Evolutionary conservation across 2,113 vertebrate species (phyloP), one percentile per base, ranked within the genome.

Genomic region (Egretta garzetta): DNA sequence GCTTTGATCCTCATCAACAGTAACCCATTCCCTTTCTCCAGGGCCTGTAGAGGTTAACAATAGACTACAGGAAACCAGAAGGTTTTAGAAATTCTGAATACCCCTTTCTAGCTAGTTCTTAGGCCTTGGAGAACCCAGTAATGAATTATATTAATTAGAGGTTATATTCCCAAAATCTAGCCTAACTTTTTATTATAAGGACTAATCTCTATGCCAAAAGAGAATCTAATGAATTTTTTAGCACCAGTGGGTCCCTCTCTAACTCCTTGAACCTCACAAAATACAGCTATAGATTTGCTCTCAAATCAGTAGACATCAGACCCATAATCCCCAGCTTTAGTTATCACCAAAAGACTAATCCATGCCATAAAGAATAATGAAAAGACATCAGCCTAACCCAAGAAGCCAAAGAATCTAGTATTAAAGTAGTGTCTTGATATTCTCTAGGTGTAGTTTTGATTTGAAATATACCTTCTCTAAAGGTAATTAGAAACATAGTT

Each of bases 381-480:
- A 84, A 83, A 83, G 6, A 11, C 4, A 3, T 23, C 0, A 0
- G 30, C 15, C 23, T 41, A 88, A 64, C 10, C 6, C 1, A 6
- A 76, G 35, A 5, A 73, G 22, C 7, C 1, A 1, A 76, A 88
- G 35, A 76, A 68, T 60, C 8, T 10, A 47, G 14, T 58, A 33
- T 52, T 90, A 84, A 84, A 17, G 39, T 62, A 70, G 4, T 22
- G 13, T 88, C 26, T 83, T 68, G 35, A 6, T 52, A 86, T 86
- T 80, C 33, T 39, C 9, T 67, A 59, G 22, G 37, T 60, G 7
- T 27, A 72, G 80, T 43, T 10, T 59, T 82, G 53, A 39, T 86
- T 86, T 90, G n/a, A 92, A 90, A 63, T 80, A 43, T 56, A 76
- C 1, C 15, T 82, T 5, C 15, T 50, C 23, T 63, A 86, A 68